Evolutionary conservation across 2,888 invertebrate genomes (phyloP).

Genomic region (Nineta flava): DNA sequence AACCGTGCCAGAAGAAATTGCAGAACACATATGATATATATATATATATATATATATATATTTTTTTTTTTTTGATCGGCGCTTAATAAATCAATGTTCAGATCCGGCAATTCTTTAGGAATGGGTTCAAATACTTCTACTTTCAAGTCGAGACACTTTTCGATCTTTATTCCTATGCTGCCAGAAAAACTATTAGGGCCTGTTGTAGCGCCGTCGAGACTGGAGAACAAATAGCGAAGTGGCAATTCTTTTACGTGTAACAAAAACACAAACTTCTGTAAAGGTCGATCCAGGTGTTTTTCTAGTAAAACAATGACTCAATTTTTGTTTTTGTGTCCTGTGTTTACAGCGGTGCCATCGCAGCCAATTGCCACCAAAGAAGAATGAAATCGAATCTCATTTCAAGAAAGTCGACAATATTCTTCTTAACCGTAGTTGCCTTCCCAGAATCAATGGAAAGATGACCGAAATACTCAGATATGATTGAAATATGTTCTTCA

Average conservation of each 20-base stretch:
- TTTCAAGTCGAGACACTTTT: background rate
- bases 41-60: conserved; percentile 8
- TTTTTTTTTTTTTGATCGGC: conserved; percentile 15
- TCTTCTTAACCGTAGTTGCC: too few species aligned
- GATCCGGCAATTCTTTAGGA: background rate
- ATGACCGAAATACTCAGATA: too few species aligned
- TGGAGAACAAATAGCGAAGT: conserved; percentile 6
- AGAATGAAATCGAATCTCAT: too few species aligned
- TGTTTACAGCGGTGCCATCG: too few species aligned
- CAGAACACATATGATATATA: conserved; percentile 10
- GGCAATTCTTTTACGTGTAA: background rate
- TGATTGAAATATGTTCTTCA: too few species aligned
- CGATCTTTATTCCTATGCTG: background rate
- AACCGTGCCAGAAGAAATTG: conserved; percentile 9
- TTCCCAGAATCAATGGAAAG: too few species aligned
- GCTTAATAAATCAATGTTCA: conserved; percentile 7
- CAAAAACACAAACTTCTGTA: too few species aligned
- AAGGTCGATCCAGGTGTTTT: too few species aligned
- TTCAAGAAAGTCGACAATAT: too few species aligned
- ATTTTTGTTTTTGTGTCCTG: too few species aligned
- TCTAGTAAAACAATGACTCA: too few species aligned
- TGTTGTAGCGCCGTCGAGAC: background rate
- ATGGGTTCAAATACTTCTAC: background rate
- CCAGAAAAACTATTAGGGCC: background rate
- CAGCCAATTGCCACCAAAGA: too few species aligned